A percentile compares a stretch with the other conserved stretches of the same genome.
phyloP scores from a whole-genome alignment of 1,140 invertebrate genomes.

The Musca vetustissima region DNA sequence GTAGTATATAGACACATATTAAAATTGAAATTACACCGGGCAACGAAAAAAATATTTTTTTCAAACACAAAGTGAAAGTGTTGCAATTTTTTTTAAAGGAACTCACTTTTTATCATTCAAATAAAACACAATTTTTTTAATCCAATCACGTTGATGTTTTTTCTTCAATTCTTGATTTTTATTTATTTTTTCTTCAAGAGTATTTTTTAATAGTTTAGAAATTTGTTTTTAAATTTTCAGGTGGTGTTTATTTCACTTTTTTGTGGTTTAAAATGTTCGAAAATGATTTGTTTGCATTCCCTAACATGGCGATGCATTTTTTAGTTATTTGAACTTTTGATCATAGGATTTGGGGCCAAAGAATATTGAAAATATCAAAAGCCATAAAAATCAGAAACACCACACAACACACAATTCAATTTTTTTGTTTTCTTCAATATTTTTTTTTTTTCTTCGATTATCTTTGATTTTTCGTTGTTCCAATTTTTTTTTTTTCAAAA shows the following conservation, averaged over 20 bases:
- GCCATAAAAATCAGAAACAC: no score
- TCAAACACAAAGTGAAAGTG: not conserved
- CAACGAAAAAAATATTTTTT: not conserved
- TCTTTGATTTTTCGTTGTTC: no score
- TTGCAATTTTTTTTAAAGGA: not conserved
- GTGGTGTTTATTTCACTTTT: slow-evolving; percentile 52
- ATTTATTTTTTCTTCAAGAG: not conserved
- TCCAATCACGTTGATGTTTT: not conserved
- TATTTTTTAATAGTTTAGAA: not conserved
- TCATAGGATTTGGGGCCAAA: not conserved
- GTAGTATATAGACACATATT: no score
- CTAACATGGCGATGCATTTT: slow-evolving; percentile 53
- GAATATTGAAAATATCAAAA: no score
- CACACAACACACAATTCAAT: no score
- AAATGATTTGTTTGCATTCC: slow-evolving; percentile 53
- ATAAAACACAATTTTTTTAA: not conserved
- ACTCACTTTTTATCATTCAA: not conserved
- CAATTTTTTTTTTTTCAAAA: no score
- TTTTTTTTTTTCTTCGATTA: no score
- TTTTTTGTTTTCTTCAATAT: no score
- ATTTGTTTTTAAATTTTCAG: slow-evolving; percentile 29
- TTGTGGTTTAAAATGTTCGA: slow-evolving; percentile 49
- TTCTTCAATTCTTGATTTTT: no score
- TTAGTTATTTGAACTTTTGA: not conserved
- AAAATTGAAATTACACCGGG: no score